These are phyloP conservation scores for Bombus ignitus DNA, from an alignment of 1,140 invertebrate species.

Conservation along the genomic window DNA sequence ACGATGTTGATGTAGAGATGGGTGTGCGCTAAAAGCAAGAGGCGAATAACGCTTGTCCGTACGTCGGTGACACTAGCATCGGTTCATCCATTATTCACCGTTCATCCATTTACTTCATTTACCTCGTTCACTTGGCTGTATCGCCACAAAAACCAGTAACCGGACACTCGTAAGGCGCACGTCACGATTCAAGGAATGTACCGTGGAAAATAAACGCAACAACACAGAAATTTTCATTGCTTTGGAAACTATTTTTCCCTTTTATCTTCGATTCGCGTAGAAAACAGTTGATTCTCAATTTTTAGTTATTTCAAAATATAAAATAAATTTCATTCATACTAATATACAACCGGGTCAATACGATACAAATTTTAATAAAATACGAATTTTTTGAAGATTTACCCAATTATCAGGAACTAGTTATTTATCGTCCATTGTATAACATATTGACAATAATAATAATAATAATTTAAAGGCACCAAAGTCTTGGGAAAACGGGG, in stretches of 20 bases:
- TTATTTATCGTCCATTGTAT: not conserved
- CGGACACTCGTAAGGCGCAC: slow-evolving; percentile 22
- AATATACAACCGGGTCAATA: no score
- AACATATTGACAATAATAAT: no score
- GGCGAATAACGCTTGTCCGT: slow-evolving; percentile 4
- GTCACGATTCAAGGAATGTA: slow-evolving; percentile 28
- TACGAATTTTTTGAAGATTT: not conserved
- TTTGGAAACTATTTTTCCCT: not conserved
- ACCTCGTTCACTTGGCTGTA: slow-evolving; percentile 26
- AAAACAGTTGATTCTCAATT: not conserved
- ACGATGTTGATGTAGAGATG: not conserved
- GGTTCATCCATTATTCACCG: slow-evolving; percentile 52
- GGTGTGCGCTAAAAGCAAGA: not conserved
- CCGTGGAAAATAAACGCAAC: slow-evolving; percentile 16
- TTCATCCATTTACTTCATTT: slow-evolving; percentile 49
- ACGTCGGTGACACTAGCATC: slow-evolving; percentile 19
- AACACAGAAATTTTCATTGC: not conserved
- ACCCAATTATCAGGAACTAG: not conserved
- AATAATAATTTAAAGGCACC: not conserved
- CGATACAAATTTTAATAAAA: no score
- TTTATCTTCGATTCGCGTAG: not conserved
- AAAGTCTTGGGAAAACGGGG: no score
- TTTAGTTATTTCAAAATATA: not conserved
- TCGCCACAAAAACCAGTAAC: slow-evolving; percentile 27
- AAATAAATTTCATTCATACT: no score